phyloP scores from a whole-genome alignment of 2,888 invertebrate genomes.

The Volucella inflata region DNA sequence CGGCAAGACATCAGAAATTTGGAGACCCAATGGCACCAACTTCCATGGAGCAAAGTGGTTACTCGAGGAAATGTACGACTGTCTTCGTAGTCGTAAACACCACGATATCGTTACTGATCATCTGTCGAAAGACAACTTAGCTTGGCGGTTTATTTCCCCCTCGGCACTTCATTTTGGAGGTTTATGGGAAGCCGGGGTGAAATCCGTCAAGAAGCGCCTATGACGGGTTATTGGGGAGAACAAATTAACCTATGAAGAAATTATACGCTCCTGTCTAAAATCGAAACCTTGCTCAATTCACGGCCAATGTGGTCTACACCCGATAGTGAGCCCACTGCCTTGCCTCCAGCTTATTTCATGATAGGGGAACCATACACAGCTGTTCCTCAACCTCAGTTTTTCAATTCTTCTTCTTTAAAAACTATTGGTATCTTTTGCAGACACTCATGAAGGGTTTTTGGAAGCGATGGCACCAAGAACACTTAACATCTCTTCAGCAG shows the following conservation, averaged over 20 bases:
- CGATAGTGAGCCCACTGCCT: constrained; percentile 37
- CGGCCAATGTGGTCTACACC: constrained; percentile 38
- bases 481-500: constrained; percentile 22
- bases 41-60: constrained; percentile 15
- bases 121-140: constrained; percentile 7
- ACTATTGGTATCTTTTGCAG: too few relatives aligned
- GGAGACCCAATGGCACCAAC: constrained; percentile 30
- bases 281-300: constrained; percentile 56
- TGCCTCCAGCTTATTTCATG: constrained; percentile 54
- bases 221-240: constrained; percentile 39
- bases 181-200: constrained; percentile 44
- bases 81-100: neutral
- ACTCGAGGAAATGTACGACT: constrained; percentile 5
- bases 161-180: constrained; percentile 16
- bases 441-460: too few relatives aligned
- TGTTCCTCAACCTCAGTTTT: neutral
- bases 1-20: constrained; percentile 10
- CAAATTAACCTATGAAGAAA: constrained; percentile 42
- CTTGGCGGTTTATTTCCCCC: constrained; percentile 26
- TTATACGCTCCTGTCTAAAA: constrained; percentile 54
- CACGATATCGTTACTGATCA: neutral
- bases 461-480: constrained; percentile 1
- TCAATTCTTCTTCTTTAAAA: neutral
- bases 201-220: constrained; percentile 43
- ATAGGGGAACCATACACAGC: constrained; percentile 4